phyloP scores from a whole-genome alignment of 2,888 invertebrate species.

The Cotesia congregata region DNA sequence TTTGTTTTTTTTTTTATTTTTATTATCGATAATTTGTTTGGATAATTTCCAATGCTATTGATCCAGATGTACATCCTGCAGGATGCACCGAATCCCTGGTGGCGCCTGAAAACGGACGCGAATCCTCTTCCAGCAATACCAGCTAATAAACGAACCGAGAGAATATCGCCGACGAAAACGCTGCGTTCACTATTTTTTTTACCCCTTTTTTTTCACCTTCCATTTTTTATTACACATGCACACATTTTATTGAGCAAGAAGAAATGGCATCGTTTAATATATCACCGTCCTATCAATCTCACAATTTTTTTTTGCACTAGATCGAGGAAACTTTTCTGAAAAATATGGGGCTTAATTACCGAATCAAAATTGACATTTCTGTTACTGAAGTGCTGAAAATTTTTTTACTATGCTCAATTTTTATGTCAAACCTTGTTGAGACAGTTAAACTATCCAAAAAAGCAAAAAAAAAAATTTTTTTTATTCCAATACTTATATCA shows the following conservation, averaged over 20 bases:
- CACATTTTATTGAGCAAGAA: conserved; percentile 5
- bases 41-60: conserved; percentile 71
- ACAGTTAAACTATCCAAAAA: no score
- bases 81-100: conserved; percentile 64
- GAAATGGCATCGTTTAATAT: neutral
- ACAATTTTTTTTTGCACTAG: no score
- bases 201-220: neutral
- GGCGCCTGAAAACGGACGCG: conserved; percentile 45
- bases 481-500: no score
- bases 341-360: no score
- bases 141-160: conserved; percentile 43
- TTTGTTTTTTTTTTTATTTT: conserved; percentile 50
- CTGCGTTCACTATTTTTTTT: neutral
- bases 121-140: conserved; percentile 9
- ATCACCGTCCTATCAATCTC: neutral
- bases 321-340: no score
- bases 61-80: conserved; percentile 69
- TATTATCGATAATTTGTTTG: conserved; percentile 70
- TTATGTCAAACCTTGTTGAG: no score
- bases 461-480: no score
- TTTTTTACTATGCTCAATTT: no score
- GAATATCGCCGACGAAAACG: conserved; percentile 39
- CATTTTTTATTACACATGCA: neutral
- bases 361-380: no score
- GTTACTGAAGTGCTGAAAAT: no score